These are phyloP conservation scores for Euschistus heros DNA, from an alignment of 1,140 invertebrate genomes.

Conservation along the genomic window DNA sequence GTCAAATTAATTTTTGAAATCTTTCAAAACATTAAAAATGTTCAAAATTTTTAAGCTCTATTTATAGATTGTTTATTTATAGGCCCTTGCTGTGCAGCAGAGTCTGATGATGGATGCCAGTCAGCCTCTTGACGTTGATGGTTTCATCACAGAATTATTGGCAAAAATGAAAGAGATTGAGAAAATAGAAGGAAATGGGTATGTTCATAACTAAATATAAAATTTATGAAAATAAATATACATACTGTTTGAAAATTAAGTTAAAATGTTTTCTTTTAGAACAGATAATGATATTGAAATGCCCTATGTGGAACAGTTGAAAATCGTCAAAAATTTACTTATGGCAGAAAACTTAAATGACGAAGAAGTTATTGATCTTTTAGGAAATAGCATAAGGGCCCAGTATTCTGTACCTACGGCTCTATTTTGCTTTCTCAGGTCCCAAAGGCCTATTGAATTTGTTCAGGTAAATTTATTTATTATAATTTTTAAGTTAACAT, in stretches of 20 bases:
- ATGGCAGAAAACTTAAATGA: conserved; percentile 22
- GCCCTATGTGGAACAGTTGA: no score
- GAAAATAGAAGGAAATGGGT: conserved; percentile 26
- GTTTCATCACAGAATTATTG: conserved; percentile 46
- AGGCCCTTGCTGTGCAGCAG: conserved; percentile 47
- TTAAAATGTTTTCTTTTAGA: conserved; percentile 2
- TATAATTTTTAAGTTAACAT: no score
- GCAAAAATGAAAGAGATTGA: conserved; percentile 49
- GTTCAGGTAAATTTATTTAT: conserved; percentile 47
- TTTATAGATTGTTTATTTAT: conserved; percentile 26
- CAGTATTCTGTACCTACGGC: conserved; percentile 63
- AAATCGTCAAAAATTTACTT: no score
- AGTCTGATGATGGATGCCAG: conserved; percentile 39
- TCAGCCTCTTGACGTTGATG: conserved; percentile 37
- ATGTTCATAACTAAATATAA: no score
- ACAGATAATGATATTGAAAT: conserved; percentile 20
- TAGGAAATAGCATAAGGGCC: conserved; percentile 55
- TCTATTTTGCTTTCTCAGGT: conserved; percentile 59
- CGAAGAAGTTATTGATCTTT: conserved; percentile 42
- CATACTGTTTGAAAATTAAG: no score
- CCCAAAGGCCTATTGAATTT: conserved; percentile 43
- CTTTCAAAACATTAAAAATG: no score
- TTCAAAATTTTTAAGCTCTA: no score
- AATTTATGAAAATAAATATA: no score
- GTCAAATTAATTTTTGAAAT: no score